phyloP scores from a whole-genome alignment of 2,113 vertebrate species.

The Sylvilagus bachmani region DNA sequence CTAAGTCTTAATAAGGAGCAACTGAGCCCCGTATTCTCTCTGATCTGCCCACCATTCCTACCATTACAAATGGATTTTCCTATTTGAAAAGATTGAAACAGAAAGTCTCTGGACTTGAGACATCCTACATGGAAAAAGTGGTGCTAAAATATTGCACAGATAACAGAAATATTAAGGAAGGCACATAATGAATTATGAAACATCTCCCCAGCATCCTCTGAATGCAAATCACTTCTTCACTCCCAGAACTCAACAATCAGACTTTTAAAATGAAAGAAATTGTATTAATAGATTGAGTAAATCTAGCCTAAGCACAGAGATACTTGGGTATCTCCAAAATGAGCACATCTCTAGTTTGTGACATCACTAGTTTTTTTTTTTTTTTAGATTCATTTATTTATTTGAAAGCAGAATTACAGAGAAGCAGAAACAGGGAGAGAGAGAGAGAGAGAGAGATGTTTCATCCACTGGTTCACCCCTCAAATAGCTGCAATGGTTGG shows the following conservation, averaged over 20 bases:
- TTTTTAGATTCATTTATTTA: too few relatives aligned
- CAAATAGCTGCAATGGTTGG: too few relatives aligned
- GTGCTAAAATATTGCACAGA: neutral
- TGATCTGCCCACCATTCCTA: neutral
- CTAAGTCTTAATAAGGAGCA: neutral
- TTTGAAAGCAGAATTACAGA: too few relatives aligned
- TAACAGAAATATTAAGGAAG: neutral
- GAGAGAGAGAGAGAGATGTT: too few relatives aligned
- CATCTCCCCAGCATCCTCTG: fast-evolving
- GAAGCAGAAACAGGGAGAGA: too few relatives aligned
- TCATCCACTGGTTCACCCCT: too few relatives aligned
- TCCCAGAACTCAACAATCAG: neutral
- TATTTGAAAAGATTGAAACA: neutral
- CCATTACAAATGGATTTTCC: neutral
- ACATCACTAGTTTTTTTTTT: too few relatives aligned
- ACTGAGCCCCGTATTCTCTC: neutral
- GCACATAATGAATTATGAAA: neutral
- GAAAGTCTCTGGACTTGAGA: neutral
- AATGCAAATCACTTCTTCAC: neutral
- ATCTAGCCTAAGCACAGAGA: neutral
- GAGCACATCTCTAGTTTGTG: neutral
- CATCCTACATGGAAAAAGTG: neutral
- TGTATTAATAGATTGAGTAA: neutral
- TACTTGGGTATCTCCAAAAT: neutral
- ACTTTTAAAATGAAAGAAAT: neutral